These are phyloP conservation scores for Fundulus diaphanus DNA, from an alignment of 2,797 vertebrate genomes.

Conservation along the genomic window DNA sequence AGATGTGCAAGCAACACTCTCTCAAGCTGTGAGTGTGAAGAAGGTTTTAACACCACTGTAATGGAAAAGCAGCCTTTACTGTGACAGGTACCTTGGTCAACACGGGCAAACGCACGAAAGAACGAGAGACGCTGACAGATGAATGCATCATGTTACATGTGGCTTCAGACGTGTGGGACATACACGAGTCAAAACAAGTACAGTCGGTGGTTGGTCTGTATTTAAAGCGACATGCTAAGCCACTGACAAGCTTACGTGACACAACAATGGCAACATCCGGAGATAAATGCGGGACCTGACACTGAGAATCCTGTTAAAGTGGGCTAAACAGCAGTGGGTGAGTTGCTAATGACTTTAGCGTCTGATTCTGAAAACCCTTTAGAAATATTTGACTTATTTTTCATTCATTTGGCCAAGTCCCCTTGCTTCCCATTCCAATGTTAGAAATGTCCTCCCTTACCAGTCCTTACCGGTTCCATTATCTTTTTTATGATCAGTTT, in stretches of 20 bases:
- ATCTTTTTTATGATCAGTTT: too few species aligned
- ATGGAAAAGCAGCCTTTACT: constrained; percentile 48
- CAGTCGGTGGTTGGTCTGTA: constrained; percentile 1
- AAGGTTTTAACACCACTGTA: constrained; percentile 62
- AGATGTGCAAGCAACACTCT: constrained; percentile 60
- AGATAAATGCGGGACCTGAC: constrained; percentile 16
- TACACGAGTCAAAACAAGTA: neutral
- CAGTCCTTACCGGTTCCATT: too few species aligned
- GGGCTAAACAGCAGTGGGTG: constrained; percentile 12
- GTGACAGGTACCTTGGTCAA: constrained; percentile 28
- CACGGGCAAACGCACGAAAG: constrained; percentile 3
- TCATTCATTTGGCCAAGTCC: neutral
- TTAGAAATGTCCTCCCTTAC: neutral
- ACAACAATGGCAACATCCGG: constrained; percentile 1
- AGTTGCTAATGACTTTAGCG: constrained; percentile 10
- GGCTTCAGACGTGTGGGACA: neutral
- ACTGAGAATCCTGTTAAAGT: neutral
- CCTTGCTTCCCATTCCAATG: neutral
- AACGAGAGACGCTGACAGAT: neutral
- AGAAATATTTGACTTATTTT: neutral
- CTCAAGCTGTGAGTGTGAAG: constrained; percentile 72
- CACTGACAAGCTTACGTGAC: neutral
- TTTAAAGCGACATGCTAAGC: constrained; percentile 8
- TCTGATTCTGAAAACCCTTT: neutral
- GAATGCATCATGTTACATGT: constrained; percentile 9